Base-by-base conservation (phyloP, 2,113 vertebrate genomes). In the Ochotona curzoniae region DNA sequence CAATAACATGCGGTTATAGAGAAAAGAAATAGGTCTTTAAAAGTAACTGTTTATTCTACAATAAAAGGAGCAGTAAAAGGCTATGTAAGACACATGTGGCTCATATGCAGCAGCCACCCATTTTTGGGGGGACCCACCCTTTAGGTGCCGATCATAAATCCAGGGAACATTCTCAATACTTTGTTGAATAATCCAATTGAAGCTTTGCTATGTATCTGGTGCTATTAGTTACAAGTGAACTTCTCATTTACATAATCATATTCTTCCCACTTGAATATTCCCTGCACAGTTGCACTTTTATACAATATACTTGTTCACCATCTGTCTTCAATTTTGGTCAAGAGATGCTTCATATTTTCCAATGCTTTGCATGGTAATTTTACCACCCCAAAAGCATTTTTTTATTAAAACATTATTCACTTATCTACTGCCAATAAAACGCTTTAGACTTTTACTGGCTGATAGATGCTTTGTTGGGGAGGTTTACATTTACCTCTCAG, bases 301-400 rank as follows among this genome's bases (percentile, higher is more conserved):
- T 93, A 93, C 95, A 95, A 93, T 96, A 93, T 70, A 81, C 91
- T 95, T 96, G 54, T 78, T 93, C 75, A 82, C 85, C 93, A 96
- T 95, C 94, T 97, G 93, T 96, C 92, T 80, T 97, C 89, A 85
- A 78, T 96, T 96, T 88, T 96, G 93, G 90, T 96, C 78, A 94
- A 95, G 86, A 96, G 90, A 91, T 91, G 35, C 54, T 94, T 96
- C 89, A 78, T 96, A 93, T 96, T 95, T 90, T 86, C 47, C 71
- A 92, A 89, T 44, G 92, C 25, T 97, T 90, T 78, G 66, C 51
- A 38, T 75, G 73, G 69, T 71, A 88, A 95, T 85, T 92, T 66
- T 75, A n/a, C 78, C 69, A 93, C 57, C 61, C 78, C 32, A 85
- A 86, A 95, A 88, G 89, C 81, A 83, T 49, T 83, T 94, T 94